Conservation (phyloP, 1,140 invertebrate species). For the Dinoponera quadriceps region DNA sequence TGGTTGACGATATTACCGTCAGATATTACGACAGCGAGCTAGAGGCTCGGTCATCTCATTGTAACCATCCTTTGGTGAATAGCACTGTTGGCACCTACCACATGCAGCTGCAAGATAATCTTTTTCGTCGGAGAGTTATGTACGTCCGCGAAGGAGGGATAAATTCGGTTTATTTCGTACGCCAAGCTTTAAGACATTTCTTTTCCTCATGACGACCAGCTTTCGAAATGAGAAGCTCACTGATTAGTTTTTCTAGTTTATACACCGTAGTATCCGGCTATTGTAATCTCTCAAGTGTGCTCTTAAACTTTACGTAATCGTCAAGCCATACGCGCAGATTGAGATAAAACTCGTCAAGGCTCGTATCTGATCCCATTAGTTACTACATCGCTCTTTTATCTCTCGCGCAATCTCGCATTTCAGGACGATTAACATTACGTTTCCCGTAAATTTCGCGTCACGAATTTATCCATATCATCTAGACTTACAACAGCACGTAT, state of each 20-base stretch:
- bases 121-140: neutral
- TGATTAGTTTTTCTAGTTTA: neutral
- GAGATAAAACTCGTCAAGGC: conserved; percentile 13
- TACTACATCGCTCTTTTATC: conserved; percentile 8
- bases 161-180: no score
- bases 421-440: conserved; percentile 10
- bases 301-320: conserved; percentile 21
- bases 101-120: conserved; percentile 14
- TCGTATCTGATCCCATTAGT: conserved; percentile 22
- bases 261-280: neutral
- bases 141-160: neutral
- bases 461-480: neutral
- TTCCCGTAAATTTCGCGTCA: conserved; percentile 11
- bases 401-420: conserved; percentile 14
- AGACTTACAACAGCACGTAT: neutral
- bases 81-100: conserved; percentile 23
- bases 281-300: neutral
- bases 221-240: conserved; percentile 2
- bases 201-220: neutral
- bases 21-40: conserved; percentile 4
- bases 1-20: conserved; percentile 44
- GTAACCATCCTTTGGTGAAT: conserved; percentile 31
- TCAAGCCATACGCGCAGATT: conserved; percentile 1
- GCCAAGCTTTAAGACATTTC: no score
- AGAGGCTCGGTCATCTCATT: neutral